Conservation (phyloP, 2,797 vertebrate species). For the Sorex maritimensis region DNA sequence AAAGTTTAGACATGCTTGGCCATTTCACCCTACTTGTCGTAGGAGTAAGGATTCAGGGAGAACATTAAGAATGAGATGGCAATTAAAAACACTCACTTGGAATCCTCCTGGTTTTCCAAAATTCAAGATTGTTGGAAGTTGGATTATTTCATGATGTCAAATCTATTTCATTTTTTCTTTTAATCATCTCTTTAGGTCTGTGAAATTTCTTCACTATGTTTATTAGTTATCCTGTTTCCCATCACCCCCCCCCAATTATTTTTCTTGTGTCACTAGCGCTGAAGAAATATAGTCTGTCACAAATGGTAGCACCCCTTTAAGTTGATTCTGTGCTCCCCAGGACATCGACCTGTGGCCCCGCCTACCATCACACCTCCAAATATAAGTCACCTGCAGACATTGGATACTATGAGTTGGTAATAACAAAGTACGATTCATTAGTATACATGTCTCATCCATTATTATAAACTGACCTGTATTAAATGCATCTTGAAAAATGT, state of each 20-base stretch:
- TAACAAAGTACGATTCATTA: slow-evolving; percentile 64
- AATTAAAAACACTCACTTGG: slow-evolving; percentile 51
- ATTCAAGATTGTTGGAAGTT: slow-evolving; percentile 59
- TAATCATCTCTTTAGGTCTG: slow-evolving; percentile 55
- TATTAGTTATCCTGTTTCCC: slow-evolving; percentile 40
- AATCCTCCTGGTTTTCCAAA: slow-evolving; percentile 53
- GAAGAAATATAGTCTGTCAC: slow-evolving; percentile 46
- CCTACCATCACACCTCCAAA: slow-evolving; percentile 52
- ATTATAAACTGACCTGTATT: slow-evolving; percentile 64
- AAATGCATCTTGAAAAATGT: slow-evolving; percentile 68
- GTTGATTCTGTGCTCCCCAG: slow-evolving; percentile 43
- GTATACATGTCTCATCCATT: slow-evolving; percentile 55
- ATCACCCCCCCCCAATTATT: neutral
- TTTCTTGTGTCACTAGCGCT: slow-evolving; percentile 57
- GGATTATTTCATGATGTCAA: slow-evolving; percentile 47
- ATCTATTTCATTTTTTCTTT: slow-evolving; percentile 61
- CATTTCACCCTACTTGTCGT: neutral
- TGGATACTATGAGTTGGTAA: slow-evolving; percentile 64
- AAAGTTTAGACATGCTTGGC: slow-evolving; percentile 15
- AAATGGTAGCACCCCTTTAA: slow-evolving; percentile 54
- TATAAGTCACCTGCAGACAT: slow-evolving; percentile 47
- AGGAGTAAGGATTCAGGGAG: slow-evolving; percentile 46
- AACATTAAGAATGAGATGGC: slow-evolving; percentile 62
- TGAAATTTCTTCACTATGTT: slow-evolving; percentile 67
- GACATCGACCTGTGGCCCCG: slow-evolving; percentile 16